Percentiles rank a stretch among this genome's conserved stretches.
Conservation (phyloP, 2,113 vertebrate genomes). For the Chamaetylas fuelleborni region DNA sequence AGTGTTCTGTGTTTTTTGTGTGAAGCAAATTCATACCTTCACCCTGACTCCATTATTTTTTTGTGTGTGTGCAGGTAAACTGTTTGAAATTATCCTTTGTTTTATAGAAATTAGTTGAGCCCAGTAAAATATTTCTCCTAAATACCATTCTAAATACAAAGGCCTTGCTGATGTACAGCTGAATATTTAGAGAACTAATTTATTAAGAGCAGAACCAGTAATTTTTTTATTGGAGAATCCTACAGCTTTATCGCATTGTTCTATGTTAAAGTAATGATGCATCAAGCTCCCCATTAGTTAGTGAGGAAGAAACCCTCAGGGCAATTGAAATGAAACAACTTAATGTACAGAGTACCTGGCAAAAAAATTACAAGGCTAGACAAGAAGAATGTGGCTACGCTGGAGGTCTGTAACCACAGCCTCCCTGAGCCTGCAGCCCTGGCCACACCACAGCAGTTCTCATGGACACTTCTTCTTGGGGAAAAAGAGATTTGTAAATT, state of each 20-base stretch:
- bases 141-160: not conserved
- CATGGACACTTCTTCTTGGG: not conserved
- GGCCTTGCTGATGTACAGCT: not conserved
- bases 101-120: not conserved
- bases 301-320: slow-evolving; percentile 43
- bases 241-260: slow-evolving; percentile 29
- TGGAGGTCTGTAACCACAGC: slow-evolving; percentile 25
- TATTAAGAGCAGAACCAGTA: slow-evolving; percentile 30
- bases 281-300: slow-evolving; percentile 55
- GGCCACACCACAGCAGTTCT: not conserved
- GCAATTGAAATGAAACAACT: slow-evolving; percentile 51
- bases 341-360: slow-evolving; percentile 32
- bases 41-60: not conserved
- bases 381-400: not conserved
- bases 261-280: slow-evolving; percentile 35
- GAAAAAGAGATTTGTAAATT: not conserved
- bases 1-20: not conserved
- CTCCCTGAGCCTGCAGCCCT: not conserved
- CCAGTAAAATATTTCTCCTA: not conserved
- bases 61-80: not conserved
- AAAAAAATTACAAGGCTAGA: slow-evolving; percentile 47
- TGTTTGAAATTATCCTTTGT: not conserved
- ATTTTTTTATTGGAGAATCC: slow-evolving; percentile 39
- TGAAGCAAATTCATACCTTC: not conserved
- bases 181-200: slow-evolving; percentile 43